phyloP scores from a whole-genome alignment of 2,888 invertebrate species.

The Apotomis turbidana region DNA sequence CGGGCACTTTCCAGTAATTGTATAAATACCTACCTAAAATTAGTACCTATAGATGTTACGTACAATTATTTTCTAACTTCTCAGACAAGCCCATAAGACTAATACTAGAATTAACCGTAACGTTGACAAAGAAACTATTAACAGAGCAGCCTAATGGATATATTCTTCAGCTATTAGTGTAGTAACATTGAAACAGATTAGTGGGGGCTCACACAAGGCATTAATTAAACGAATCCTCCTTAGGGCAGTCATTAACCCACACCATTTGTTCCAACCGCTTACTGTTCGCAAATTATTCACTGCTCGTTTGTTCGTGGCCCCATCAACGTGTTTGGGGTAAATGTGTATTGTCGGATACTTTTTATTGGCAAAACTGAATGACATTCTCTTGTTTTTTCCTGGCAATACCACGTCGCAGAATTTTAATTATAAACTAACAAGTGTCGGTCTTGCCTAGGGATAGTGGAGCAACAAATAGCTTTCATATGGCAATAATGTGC shows the following conservation, averaged over 20 bases:
- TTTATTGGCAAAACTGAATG: constrained; percentile 12
- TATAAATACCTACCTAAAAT: no score
- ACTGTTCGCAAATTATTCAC: constrained; percentile 51
- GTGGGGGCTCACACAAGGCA: constrained; percentile 49
- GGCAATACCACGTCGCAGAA: no score
- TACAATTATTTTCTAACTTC: no score
- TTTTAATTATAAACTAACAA: no score
- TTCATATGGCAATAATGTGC: no score
- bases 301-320: constrained; percentile 52
- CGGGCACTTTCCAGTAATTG: no score
- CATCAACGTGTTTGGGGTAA: constrained; percentile 45
- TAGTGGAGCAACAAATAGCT: no score
- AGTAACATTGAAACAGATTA: constrained; percentile 51
- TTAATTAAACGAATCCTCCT: constrained; percentile 56
- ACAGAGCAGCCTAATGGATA: constrained; percentile 45
- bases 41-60: no score
- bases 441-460: no score
- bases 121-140: constrained; percentile 39
- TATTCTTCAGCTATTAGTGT: constrained; percentile 51
- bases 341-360: constrained; percentile 1
- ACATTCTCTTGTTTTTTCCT: not conserved
- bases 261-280: constrained; percentile 56
- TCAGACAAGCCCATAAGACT: not conserved
- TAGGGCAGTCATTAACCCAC: constrained; percentile 55
- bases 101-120: constrained; percentile 9